phyloP scores from a whole-genome alignment of 1,140 invertebrate genomes.

The Drosophila rufa region DNA sequence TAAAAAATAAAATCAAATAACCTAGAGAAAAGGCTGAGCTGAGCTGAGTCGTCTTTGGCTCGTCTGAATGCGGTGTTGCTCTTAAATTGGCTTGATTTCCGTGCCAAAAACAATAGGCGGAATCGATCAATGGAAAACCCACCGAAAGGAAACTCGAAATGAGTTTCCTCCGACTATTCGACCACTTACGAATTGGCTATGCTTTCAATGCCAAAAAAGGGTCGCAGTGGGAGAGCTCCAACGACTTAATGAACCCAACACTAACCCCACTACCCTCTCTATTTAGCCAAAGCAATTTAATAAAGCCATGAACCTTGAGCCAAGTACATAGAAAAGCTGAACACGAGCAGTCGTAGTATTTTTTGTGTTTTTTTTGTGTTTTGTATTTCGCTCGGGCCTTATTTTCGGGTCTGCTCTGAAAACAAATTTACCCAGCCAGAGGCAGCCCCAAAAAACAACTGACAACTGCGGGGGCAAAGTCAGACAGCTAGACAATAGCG shows the following conservation, averaged over 20 bases:
- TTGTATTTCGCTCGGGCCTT: constrained; percentile 16
- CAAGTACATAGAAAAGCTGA: constrained; percentile 68
- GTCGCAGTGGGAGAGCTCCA: constrained; percentile 60
- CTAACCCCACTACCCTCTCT: background rate
- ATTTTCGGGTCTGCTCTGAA: constrained; percentile 60
- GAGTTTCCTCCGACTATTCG: constrained; percentile 42
- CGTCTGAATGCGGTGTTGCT: constrained; percentile 46
- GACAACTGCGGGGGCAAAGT: constrained; percentile 53
- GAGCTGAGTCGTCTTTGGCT: constrained; percentile 28
- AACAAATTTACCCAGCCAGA: constrained; percentile 40
- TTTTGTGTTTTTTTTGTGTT: constrained; percentile 12
- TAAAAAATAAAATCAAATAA: background rate
- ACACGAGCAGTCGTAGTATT: constrained; percentile 45
- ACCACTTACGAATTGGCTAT: constrained; percentile 69
- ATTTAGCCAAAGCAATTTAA: constrained; percentile 76
- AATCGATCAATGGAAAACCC: constrained; percentile 56
- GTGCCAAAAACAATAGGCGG: constrained; percentile 52
- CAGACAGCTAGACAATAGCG: constrained; percentile 28
- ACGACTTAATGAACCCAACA: constrained; percentile 52
- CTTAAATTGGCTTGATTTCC: constrained; percentile 71
- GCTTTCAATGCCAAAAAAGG: constrained; percentile 75
- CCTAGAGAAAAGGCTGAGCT: constrained; percentile 14
- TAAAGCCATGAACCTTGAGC: constrained; percentile 80
- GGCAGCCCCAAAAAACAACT: constrained; percentile 29
- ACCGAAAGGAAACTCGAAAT: constrained; percentile 35